Base-by-base conservation (phyloP, 2,888 invertebrate species). In the Lumbricus terrestris region DNA sequence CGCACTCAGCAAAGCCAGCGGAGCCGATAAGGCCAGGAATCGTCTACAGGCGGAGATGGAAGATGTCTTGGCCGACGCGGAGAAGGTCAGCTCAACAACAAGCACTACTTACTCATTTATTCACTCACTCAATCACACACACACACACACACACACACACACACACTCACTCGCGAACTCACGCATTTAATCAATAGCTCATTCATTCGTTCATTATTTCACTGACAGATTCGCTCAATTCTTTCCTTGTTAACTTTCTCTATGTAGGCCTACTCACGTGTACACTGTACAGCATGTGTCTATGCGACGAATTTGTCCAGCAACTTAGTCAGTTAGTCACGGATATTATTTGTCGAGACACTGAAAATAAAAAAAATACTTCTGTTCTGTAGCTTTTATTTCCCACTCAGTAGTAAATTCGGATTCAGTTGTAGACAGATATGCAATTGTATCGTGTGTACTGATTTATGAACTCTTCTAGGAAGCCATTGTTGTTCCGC, bases 1-100 rank as follows among this genome's bases (percentile, higher is more conserved):
- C 90, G 98, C 99, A 96, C 98, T 98, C 96, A 97, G 98, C 96
- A 99, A 99, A 96, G 98, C 98, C 95, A 97, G 97, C 94, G 97
- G 97, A 92, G 97, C 99, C 94, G 99, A 99, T 95, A 99, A 99
- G 97, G 98, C 98, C 96, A 99, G 99, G 96, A 97, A 98, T 96
- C 97, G 98, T 93, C 96, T 99, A 94, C 97, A 98, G 94, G 98
- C 98, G 94, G 99, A 99, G 96, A 97, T 99, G 94, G 99, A 99
- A 96, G 99, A 99, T 95, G 96, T 99, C 95, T 97, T 98, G 96
- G 97, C 98, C 95, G 99, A 99, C 96, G 98, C 99, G 94, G 99
- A 99, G 96, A 90, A 91, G 89, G 91, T 90, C 37, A 83, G 89
- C 90, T 38, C n/a, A 13, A 29, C 4, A 54, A 54, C 54, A 29